A percentile compares a stretch with the other conserved stretches of the same genome.
These are phyloP conservation scores for Pollicipes pollicipes DNA, from an alignment of 1,140 invertebrate species.

Conservation along the genomic window DNA sequence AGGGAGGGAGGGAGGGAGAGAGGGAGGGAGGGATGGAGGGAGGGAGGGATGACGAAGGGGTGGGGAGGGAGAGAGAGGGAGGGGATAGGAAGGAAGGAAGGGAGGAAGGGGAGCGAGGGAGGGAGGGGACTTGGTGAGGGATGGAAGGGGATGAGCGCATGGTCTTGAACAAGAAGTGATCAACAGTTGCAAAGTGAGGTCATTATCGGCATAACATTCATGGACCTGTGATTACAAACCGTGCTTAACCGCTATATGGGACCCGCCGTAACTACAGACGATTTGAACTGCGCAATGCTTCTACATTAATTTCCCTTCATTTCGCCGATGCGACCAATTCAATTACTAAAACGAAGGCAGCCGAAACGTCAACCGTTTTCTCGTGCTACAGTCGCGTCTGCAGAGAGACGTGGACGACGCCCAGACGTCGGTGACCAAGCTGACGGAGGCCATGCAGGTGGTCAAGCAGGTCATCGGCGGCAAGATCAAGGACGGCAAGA, in stretches of 20 bases:
- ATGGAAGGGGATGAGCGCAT: too few relatives aligned
- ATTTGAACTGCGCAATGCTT: too few relatives aligned
- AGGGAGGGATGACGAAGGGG: not conserved
- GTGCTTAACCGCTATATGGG: too few relatives aligned
- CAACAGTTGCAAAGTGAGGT: too few relatives aligned
- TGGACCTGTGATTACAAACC: too few relatives aligned
- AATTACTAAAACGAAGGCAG: too few relatives aligned
- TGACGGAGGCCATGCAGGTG: not conserved
- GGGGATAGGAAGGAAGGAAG: not conserved
- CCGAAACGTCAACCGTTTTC: too few relatives aligned
- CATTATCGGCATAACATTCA: too few relatives aligned
- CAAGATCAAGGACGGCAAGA: not conserved
- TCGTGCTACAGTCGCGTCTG: not conserved
- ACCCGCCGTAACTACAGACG: too few relatives aligned
- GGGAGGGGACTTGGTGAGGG: not conserved
- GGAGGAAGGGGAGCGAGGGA: not conserved
- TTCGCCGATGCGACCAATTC: too few relatives aligned
- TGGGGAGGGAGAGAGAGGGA: not conserved
- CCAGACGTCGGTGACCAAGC: not conserved
- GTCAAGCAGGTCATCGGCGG: not conserved
- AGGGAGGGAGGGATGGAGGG: constrained; percentile 5
- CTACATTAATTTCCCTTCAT: too few relatives aligned
- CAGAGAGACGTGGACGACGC: not conserved
- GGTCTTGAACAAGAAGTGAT: too few relatives aligned
- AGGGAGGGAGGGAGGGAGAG: not conserved